Percentiles rank a stretch among this genome's conserved stretches.
phyloP scores from a whole-genome alignment of 2,797 vertebrate species.

The Pristis pectinata region DNA sequence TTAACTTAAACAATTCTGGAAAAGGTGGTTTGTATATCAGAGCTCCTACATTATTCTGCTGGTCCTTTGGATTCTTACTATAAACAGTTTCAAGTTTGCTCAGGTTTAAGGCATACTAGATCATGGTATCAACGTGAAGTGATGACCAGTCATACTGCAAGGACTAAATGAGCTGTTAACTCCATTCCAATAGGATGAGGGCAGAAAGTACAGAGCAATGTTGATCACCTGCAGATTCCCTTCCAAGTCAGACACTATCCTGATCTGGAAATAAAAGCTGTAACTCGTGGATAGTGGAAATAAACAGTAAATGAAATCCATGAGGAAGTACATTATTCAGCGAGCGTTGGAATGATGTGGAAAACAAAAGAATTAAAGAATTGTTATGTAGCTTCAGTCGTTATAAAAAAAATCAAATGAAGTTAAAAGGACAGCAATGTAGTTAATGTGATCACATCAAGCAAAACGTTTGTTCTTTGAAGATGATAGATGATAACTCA shows the following conservation, averaged over 20 bases:
- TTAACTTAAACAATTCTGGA: neutral
- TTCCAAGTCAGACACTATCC: too few species aligned
- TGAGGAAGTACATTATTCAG: neutral
- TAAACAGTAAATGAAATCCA: neutral
- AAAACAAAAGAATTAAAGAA: neutral
- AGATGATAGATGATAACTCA: too few species aligned
- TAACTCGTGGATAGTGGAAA: neutral
- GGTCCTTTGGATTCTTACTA: neutral
- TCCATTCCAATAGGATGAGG: too few species aligned
- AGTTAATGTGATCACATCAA: too few species aligned
- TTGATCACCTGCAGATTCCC: too few species aligned
- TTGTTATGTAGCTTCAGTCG: neutral
- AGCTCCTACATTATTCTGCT: neutral
- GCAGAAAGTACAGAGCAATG: too few species aligned
- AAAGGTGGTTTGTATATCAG: neutral
- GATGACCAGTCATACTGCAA: neutral
- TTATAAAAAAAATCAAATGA: neutral
- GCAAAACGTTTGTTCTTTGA: too few species aligned
- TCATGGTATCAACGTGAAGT: neutral
- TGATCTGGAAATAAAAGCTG: neutral
- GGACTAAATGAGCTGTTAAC: too few species aligned
- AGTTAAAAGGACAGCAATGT: too few species aligned
- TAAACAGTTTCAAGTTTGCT: neutral
- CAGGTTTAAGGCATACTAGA: neutral
- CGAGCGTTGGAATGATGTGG: neutral